phyloP scores from a whole-genome alignment of 2,888 invertebrate species.

The Allolobophora icterica region DNA sequence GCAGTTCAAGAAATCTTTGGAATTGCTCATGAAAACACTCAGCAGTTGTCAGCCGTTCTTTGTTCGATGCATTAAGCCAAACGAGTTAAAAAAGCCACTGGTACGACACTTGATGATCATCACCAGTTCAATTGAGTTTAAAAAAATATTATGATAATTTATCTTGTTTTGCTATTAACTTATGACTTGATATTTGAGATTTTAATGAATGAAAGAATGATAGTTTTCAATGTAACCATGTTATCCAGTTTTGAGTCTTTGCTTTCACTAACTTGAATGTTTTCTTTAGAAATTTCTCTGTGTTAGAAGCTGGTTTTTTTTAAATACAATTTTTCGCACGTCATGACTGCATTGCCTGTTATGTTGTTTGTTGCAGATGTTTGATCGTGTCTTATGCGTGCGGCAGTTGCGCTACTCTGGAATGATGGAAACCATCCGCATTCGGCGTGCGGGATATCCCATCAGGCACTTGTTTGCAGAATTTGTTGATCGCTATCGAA shows the following conservation, averaged over 20 bases:
- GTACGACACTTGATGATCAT: conserved; percentile 22
- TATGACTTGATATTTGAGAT: background rate
- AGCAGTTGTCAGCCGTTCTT: conserved; percentile 97
- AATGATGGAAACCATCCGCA: conserved; percentile 99
- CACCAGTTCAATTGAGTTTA: background rate
- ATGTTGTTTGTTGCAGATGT: conserved; percentile 73
- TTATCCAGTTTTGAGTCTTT: background rate
- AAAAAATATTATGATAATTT: background rate
- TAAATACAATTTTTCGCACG: background rate
- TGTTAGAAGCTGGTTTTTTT: background rate
- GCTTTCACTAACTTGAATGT: background rate
- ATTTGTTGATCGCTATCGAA: conserved; percentile 89
- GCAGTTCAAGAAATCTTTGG: conserved; percentile 95
- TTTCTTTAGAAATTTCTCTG: background rate
- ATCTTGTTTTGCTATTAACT: background rate
- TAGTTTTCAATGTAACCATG: background rate
- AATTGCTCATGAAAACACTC: conserved; percentile 91
- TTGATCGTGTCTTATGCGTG: conserved; percentile 93
- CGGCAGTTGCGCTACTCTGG: conserved; percentile 96
- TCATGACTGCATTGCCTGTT: background rate
- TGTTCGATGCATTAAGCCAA: conserved; percentile 97
- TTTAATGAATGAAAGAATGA: too few species aligned
- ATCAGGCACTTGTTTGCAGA: conserved; percentile 94
- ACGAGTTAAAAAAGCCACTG: conserved; percentile 88
- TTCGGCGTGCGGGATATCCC: conserved; percentile 95